Evolutionary conservation across 2,888 invertebrate species (phyloP), one percentile per base, ranked within the genome.

Genomic region (Rosalia funebris): DNA sequence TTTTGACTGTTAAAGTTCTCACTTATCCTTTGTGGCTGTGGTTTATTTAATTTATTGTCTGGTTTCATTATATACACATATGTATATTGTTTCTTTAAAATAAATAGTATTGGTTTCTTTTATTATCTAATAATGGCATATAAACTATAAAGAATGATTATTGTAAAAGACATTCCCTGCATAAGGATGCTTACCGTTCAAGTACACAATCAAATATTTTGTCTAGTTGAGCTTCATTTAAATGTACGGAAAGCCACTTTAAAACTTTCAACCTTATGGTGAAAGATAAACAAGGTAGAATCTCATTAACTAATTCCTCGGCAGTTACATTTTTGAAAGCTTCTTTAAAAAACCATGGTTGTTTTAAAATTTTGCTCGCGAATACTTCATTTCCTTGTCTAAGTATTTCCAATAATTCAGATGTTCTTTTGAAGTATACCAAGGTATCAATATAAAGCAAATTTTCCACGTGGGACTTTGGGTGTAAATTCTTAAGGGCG

Each of bases 361-460:
- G 63, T 41, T 68, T 71, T 36, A 66, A 48, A 11, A 71, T 56
- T 39, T 55, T 60, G 42, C 66, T 67, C 0, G 63, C 59, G 11
- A 68, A 57, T 10, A 62, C 45, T 39, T 66, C 68, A 59, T 64
- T 63, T 34, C 46, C 46, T 46, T 46, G 58, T 57, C 60, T 48
- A 14, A 71, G 50, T 32, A 70, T 37, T 15, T 62, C 47, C 3
- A 62, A 19, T 11, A 71, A 56, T 52, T 66, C 62, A 2, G 54
- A 39, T 1, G 48, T 45, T 16, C 57, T 56, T 32, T 54, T 62
- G 25, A 64, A 69, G 44, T 61, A 59, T 37, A 73, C 67, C 14
- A 73, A 54, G 36, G 65, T 37, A 53, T 70, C 66, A 5, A 71
- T 50, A 52, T 65, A 60, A 55, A 73, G 63, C 45, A 68, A 54